Evolutionary conservation across 2,113 vertebrate genomes (phyloP), one percentile per base, ranked within the genome.

Genomic region (Caranx ignobilis): DNA sequence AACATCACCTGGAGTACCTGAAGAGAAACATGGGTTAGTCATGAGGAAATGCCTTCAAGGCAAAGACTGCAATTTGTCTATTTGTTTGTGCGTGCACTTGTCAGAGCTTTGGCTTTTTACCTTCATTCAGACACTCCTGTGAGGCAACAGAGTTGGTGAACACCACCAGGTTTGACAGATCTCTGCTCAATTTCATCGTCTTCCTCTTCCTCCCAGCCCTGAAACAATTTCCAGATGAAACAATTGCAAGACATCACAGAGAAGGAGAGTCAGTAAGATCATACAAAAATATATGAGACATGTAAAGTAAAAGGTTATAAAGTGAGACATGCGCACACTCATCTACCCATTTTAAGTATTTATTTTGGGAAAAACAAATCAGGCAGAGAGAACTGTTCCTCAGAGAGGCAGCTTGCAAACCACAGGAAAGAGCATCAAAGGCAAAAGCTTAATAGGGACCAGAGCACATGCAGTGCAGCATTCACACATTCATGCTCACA

Each of bases 161-260:
- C 32, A 98, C 95, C 80, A 99, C 98, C 43, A 99, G 91, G 82
- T 98, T 97, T 1, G 98, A 99, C 26, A 99, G 95, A 72, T 97
- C 98, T 69, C 98, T 94, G 68, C 97, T 99, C 62, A 99, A 95
- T 81, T 99, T 98, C 95, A 99, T 97, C 0, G 98, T 99, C 91
- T 96, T 99, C 86, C 97, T 96, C 73, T 97, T 95, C 35, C 95
- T 95, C 43, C 94, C 95, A 71, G 95, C 84, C 84, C 98, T 97
- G 82, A 19, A 73, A 82, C 34, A 69, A 71, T 21, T 19, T 16
- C 13, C 72, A 64, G 56, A 72, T 15, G 41, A 32, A 43, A 64
- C n/a, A 70, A 62, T 69, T 54, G 11, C 35, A 55, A 56, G 19
- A 47, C 13, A 79, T 67, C 35, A 70, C 11, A 82, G n/a, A 85